Evolutionary conservation across 2,888 invertebrate species (phyloP), one percentile per base, ranked within the genome.

Genomic region (Cristatella mucedo): DNA sequence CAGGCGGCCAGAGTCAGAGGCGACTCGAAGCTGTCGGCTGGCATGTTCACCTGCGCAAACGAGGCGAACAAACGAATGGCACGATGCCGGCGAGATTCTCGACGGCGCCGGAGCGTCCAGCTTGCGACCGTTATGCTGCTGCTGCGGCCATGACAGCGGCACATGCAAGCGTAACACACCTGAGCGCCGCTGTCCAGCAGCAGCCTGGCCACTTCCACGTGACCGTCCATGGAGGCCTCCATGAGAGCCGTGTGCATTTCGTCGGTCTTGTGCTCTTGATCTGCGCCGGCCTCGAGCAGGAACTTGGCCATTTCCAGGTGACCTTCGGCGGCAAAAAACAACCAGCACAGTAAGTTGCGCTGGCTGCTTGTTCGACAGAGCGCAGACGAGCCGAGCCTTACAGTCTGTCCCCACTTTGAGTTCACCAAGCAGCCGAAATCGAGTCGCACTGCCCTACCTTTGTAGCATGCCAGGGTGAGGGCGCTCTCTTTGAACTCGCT

Each of bases 221-320:
- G 95, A 0, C 97, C 95, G 67, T 97, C 95, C 95, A 97, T 97
- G 44, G 91, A 89, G 39, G 95, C 95, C 69, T 97, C 95, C 93
- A 97, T 95, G 32, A 97, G 72, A 32, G 95, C 95, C 20, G 95
- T 95, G 69, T 97, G 95, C 91, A 97, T 91, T 71, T 97, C 97
- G 66, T 95, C 93, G 6, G 93, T 93, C 73, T 93, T 93, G 72
- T 93, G 93, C 68, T 93, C 91, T 67, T 89, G 76, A 48, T 93
- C 91, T 15, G 91, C 91, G 46, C 93, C 93, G 34, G 89, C 91
- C 56, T 84, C 85, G 50, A 97, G 69, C 47, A 97, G 74, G 69
- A 87, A 93, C 53, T 87, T 61, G 29, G 95, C 95, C 87, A 95
- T 91, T 67, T 87, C 86, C 54, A 91, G 73, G 70, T 93, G 91